Base-by-base conservation (phyloP, 92 coral and sea anemone genomes). In the Epizoanthus fatuus region DNA sequence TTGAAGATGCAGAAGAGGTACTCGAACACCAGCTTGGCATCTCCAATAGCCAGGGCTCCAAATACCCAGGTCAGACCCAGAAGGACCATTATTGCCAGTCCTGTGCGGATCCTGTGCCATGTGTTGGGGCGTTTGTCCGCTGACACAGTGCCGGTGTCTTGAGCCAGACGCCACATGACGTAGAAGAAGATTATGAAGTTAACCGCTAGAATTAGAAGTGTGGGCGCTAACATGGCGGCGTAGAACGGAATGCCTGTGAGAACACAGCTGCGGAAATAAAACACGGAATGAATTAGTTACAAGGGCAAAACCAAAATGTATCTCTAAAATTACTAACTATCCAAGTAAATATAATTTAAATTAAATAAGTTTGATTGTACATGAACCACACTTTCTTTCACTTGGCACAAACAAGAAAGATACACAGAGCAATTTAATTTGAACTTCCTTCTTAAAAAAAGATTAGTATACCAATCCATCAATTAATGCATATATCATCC, bases 1-100 rank as follows among this genome's bases (percentile, higher is more conserved):
- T 84, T 84, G 81, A 84, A 42, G 63, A 84, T 84, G 73, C 88
- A 72, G 73, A 84, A 84, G 44, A 84, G 57, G 19, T 84, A 84
- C 52, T 84, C 81, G 55, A 84, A 84, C 3, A 73, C 55, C 73
- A 72, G 47, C 11, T 73, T 84, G 39, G 82, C 88, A 42, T 73
- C 82, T 65, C 12, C 45, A 14, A 84, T 62, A 5, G 88, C 81
- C 7, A 84, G 53, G 20, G 79, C 81, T 11, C 88, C 88, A 19
- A 62, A 73, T 5, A 59, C 17, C 88, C 88, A 84, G 14, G 88
- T 84, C 12, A 84, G 72, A 20, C 88, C 88, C 44, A 84, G 88
- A 3, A 73, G 58, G 20, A 84, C 73, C 88, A 83, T 74, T 25
- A 88, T 60, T 15, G 88, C 78, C 20, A 80, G 15, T 22, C 75